A percentile compares a stretch with the other conserved stretches of the same genome.
Evolutionary conservation across 2,797 vertebrate genomes (phyloP).

Genomic region (Thamnophis elegans): DNA sequence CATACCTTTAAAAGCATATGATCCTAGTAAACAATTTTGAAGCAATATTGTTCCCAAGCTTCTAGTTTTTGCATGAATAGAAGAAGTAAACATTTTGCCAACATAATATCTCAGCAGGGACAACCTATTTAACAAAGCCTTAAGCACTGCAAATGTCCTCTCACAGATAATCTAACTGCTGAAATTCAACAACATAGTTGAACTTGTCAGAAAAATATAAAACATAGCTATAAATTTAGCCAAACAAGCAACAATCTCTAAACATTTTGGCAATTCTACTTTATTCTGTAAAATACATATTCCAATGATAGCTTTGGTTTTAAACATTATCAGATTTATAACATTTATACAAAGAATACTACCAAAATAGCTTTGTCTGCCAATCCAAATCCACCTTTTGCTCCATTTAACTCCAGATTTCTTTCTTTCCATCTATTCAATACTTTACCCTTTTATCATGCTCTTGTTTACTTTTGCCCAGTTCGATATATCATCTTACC

Average conservation of each 20-base stretch:
- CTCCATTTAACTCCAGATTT: background rate
- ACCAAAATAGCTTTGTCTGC: background rate
- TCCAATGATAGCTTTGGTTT: background rate
- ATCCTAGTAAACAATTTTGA: background rate
- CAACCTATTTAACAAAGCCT: background rate
- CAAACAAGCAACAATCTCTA: background rate
- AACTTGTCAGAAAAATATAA: background rate
- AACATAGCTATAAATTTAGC: background rate
- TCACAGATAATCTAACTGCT: background rate
- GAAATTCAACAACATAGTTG: background rate
- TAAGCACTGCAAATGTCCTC: background rate
- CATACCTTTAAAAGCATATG: background rate
- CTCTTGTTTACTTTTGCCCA: background rate
- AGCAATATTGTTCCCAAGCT: background rate
- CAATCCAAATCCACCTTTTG: background rate
- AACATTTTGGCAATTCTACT: background rate
- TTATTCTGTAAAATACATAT: background rate
- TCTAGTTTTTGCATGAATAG: background rate
- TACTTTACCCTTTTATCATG: background rate
- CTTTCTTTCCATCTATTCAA: background rate
- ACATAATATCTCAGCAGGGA: background rate
- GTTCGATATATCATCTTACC: background rate
- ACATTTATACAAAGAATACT: background rate
- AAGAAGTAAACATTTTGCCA: background rate
- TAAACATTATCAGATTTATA: background rate